Evolutionary conservation across 2,797 vertebrate species (phyloP).

Genomic region (Tolypeutes matacus): DNA sequence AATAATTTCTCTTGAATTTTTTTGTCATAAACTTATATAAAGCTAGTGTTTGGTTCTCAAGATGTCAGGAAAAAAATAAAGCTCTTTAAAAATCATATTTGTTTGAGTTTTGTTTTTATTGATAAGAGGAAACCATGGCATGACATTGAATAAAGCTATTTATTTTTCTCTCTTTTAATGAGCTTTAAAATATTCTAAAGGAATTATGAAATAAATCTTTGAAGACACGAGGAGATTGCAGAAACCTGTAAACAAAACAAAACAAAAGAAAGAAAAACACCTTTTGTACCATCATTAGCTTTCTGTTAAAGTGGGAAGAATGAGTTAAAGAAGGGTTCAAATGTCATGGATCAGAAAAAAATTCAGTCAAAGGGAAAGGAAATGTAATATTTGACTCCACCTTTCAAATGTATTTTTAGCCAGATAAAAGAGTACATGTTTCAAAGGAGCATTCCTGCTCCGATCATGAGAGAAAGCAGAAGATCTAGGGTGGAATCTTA

Average conservation of each 20-base stretch:
- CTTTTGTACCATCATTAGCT: not conserved
- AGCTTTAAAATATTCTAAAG: not conserved
- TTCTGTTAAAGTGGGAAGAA: not conserved
- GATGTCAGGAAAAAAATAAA: not conserved
- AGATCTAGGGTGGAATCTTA: too few species aligned
- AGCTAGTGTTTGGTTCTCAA: not conserved
- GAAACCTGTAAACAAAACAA: not conserved
- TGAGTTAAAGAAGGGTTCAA: not conserved
- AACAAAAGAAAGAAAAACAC: not conserved
- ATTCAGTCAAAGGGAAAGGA: not conserved
- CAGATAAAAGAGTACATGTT: not conserved
- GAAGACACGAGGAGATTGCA: not conserved
- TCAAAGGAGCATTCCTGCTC: not conserved
- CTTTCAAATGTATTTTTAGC: not conserved
- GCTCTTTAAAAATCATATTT: constrained; percentile 6
- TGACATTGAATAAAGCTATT: not conserved
- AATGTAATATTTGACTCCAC: not conserved
- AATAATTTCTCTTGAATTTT: not conserved
- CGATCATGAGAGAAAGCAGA: too few species aligned
- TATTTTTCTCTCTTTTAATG: not conserved
- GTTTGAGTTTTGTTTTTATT: not conserved
- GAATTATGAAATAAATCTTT: not conserved
- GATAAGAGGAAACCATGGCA: not conserved
- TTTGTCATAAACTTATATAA: not conserved
- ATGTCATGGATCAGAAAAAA: not conserved